phyloP scores from a whole-genome alignment of 2,113 vertebrate genomes.

The Galbula dea region DNA sequence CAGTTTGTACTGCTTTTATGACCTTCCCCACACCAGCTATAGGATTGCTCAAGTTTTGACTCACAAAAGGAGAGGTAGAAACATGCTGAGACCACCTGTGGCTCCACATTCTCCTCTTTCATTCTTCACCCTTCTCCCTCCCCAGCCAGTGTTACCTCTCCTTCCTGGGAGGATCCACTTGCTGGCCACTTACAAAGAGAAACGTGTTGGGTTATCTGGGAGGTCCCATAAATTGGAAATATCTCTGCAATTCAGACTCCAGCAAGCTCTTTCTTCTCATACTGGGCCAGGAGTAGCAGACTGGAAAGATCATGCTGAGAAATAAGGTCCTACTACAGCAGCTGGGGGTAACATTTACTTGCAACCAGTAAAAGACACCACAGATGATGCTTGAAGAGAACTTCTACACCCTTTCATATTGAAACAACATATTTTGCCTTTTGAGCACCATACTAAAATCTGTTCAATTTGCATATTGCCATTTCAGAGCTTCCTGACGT shows the following conservation, averaged over 20 bases:
- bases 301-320: neutral
- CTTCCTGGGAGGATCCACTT: neutral
- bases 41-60: neutral
- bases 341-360: neutral
- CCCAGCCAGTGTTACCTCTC: neutral
- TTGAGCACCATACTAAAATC: neutral
- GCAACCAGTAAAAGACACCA: neutral
- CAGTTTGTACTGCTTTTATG: neutral
- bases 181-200: rapidly evolving
- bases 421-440: neutral
- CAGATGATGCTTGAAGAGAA: neutral
- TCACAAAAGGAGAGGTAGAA: neutral
- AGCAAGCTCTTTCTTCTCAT: neutral
- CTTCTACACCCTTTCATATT: neutral
- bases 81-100: neutral
- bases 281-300: neutral
- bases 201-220: neutral
- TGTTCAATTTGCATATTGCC: neutral
- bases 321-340: neutral
- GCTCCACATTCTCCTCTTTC: neutral
- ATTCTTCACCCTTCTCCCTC: neutral
- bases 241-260: neutral
- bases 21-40: neutral
- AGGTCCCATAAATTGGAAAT: neutral
- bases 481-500: neutral